Evolutionary conservation across 2,888 invertebrate species (phyloP), one percentile per base, ranked within the genome.

Genomic region (Aleiodes alternator): DNA sequence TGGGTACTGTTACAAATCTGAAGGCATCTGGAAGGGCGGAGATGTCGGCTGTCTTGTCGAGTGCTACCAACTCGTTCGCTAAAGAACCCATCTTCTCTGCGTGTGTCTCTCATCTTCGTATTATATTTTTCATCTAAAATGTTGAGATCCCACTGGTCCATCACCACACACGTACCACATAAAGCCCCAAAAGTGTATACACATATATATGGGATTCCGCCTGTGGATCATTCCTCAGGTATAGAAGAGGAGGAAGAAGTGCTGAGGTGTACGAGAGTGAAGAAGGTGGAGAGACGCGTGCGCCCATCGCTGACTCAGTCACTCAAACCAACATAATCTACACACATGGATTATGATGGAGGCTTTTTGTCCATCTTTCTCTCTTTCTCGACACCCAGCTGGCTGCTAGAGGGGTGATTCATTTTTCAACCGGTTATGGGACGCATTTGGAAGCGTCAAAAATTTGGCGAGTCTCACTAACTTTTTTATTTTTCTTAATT

Each of bases 11-110:
- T 80, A 80, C 80, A 79, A 79, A 80, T 80, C 79, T 75, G 73
- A 75, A 74, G 66, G 53, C 75, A 61, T 57, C 51, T 74, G 72
- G 76, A 84, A 84, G 83, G 85, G 84, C 86, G 84, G 84, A 81
- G 84, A 84, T 87, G 87, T 87, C 84, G 86, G 84, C 86, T 86
- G 87, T 87, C 87, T 86, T 87, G 87, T 86, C 81, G 77, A 83
- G 61, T 82, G 87, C 87, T 87, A 87, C 87, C 86, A 84, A 83
- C 84, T 84, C 82, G 84, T 76, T 76, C 84, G 84, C 83, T 86
- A 84, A 87, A 83, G 84, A 86, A 84, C 84, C 84, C 81, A 83
- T 85, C 84, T 82, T 79, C 79, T 73, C 71, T 68, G 75, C 75
- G 70, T 50, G 57, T 53, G 70, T 50, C 77, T 64, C 72, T 80